Base-by-base conservation (phyloP, 1,140 invertebrate species). In the Drosophila oshimai region DNA sequence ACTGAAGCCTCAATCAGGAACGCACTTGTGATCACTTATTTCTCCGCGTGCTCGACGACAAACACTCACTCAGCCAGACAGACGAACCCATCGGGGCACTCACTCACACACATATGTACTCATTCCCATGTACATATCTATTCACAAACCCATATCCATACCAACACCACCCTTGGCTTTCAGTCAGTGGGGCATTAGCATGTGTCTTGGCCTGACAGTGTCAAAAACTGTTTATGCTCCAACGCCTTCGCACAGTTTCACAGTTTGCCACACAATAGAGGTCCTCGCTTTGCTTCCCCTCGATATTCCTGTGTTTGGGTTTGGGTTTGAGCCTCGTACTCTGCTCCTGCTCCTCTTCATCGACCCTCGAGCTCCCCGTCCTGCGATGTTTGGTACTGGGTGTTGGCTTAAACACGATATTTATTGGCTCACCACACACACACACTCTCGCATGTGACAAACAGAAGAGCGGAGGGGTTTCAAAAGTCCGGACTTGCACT, bases 321-420 rank as follows among this genome's bases (percentile, higher is more conserved):
- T n/a, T n/a, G n/a, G n/a, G n/a, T n/a, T n/a, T n/a, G n/a, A n/a
- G n/a, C n/a, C n/a, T n/a, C n/a, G n/a, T n/a, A n/a, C n/a, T n/a
- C n/a, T n/a, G n/a, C n/a, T n/a, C n/a, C n/a, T n/a, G n/a, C 7
- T 4, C 12, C 29, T 29, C 17, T 31, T 12, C 49, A 13, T 10
- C 22, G 24, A 37, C 36, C 51, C 12, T 33, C 31, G 51, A 34
- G 28, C 41, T 31, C 12, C 37, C 31, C 17, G 15, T 46, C 28
- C 62, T 51, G 58, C 58, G n/a, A n/a, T 61, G 74, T 77, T 80
- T 84, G 80, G 73, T 72, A 33, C 55, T 58, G 71, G 65, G 80
- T 86, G 75, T 80, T 86, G 75, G 80, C 80, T 80, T 84, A 86
- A 84, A 79, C 80, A 84, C 80, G 80, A 84, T 84, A 84, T 84